Conservation (phyloP, 2,888 invertebrate species). For the Scaptomyza cyrtandrae region DNA sequence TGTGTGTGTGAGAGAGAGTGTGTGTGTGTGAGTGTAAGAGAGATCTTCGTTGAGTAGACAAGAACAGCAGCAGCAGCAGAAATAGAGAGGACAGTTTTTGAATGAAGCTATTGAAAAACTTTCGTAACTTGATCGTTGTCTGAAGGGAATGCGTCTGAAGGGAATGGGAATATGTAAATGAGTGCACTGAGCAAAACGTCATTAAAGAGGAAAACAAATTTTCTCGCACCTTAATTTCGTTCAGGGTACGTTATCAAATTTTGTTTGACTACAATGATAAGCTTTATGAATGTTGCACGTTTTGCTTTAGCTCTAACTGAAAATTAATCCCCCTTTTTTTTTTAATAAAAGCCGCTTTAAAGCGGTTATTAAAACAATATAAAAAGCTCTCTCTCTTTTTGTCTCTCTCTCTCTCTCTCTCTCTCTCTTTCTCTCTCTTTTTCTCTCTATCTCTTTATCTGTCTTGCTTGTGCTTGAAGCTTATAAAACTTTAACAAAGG, state of each 20-base stretch:
- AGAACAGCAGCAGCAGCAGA: conserved; percentile 7
- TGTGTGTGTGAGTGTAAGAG: conserved; percentile 15
- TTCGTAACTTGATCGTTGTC: conserved; percentile 38
- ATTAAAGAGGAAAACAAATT: too few species aligned
- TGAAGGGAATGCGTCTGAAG: conserved; percentile 1
- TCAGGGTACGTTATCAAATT: too few species aligned
- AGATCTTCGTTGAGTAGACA: conserved; percentile 21
- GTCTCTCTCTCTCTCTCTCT: neutral
- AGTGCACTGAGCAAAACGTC: neutral
- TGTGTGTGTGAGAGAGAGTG: neutral
- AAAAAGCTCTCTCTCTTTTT: neutral
- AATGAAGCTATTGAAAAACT: conserved; percentile 22
- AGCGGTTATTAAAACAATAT: neutral
- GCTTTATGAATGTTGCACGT: neutral
- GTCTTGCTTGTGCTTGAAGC: neutral
- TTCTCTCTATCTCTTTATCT: too few species aligned
- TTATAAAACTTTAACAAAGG: neutral
- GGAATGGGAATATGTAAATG: neutral
- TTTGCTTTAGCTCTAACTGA: neutral
- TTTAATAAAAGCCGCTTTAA: neutral
- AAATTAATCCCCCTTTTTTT: neutral
- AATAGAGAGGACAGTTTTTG: neutral
- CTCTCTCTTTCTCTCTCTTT: neutral
- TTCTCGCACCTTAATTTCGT: too few species aligned
- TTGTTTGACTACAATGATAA: conserved; percentile 14